Percentiles rank a stretch among this genome's conserved stretches.
These are phyloP conservation scores for Acyrthosiphon pisum DNA, from an alignment of 1,140 invertebrate species.

Conservation along the genomic window DNA sequence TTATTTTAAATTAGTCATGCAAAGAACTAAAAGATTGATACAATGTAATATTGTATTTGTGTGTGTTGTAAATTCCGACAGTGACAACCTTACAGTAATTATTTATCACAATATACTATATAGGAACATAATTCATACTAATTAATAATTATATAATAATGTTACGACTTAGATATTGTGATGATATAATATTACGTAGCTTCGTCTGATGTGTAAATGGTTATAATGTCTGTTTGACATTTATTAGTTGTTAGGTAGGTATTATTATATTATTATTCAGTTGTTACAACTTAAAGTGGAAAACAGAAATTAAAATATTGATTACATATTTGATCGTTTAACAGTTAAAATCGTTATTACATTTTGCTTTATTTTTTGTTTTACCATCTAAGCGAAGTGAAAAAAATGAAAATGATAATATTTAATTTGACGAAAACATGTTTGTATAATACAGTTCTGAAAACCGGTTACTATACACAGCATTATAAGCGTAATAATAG, in stretches of 20 bases:
- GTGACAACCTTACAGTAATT: background rate
- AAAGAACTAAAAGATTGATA: background rate
- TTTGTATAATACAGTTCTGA: background rate
- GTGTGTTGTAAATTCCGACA: background rate
- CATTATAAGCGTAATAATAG: background rate
- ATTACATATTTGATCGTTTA: background rate
- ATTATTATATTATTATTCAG: background rate
- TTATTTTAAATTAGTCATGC: too few species aligned
- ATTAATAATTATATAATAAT: background rate
- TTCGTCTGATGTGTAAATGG: background rate
- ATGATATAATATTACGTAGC: background rate
- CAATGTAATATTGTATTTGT: background rate
- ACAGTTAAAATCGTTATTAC: background rate
- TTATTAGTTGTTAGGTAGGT: background rate
- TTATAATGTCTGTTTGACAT: background rate
- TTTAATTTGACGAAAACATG: conserved; percentile 3
- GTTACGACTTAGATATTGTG: background rate
- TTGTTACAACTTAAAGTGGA: background rate
- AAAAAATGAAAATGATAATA: background rate
- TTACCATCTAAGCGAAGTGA: background rate
- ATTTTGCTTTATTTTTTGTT: background rate
- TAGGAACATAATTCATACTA: too few species aligned
- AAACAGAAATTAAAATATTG: background rate
- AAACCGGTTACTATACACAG: background rate
- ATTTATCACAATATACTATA: background rate